These are phyloP conservation scores for Venustaconcha ellipsiformis DNA, from an alignment of 1,140 invertebrate species.

Conservation along the genomic window DNA sequence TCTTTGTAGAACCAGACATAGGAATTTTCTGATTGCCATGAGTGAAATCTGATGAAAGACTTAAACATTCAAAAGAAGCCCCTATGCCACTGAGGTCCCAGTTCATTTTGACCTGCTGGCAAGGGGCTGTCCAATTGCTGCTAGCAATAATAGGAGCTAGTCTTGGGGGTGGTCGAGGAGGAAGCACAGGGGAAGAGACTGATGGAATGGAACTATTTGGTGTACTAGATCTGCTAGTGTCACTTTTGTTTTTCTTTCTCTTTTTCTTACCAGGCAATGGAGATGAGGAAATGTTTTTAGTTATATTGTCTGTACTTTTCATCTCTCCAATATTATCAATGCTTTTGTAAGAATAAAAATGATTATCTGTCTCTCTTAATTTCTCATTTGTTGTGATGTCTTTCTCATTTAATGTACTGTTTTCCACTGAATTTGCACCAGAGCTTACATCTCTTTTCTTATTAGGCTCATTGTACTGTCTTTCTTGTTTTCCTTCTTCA, in stretches of 20 bases:
- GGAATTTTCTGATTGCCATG: slow-evolving; percentile 5
- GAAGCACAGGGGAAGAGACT: slow-evolving; percentile 1
- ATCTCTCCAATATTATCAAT: neutral
- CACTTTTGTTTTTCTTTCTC: slow-evolving; percentile 21
- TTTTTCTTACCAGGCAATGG: slow-evolving; percentile 13
- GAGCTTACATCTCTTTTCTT: neutral
- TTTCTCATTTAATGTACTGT: no score
- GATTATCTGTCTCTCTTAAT: no score
- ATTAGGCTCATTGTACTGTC: neutral
- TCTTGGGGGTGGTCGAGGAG: slow-evolving; percentile 27
- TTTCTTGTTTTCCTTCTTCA: neutral
- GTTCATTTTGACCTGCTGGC: neutral
- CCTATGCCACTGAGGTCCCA: slow-evolving; percentile 9
- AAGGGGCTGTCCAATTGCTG: slow-evolving; percentile 2
- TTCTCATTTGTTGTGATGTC: no score
- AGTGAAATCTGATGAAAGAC: slow-evolving; percentile 5
- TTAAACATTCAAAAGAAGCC: no score
- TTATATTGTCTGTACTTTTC: neutral
- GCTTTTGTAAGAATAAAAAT: neutral
- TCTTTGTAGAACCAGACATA: neutral
- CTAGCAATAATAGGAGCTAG: slow-evolving; percentile 19
- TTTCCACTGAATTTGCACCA: no score
- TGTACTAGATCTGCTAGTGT: slow-evolving; percentile 15
- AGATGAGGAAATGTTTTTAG: neutral
- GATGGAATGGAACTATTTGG: slow-evolving; percentile 11